These are phyloP conservation scores for Percina caprodes DNA, from an alignment of 2,113 vertebrate genomes.

Conservation along the genomic window DNA sequence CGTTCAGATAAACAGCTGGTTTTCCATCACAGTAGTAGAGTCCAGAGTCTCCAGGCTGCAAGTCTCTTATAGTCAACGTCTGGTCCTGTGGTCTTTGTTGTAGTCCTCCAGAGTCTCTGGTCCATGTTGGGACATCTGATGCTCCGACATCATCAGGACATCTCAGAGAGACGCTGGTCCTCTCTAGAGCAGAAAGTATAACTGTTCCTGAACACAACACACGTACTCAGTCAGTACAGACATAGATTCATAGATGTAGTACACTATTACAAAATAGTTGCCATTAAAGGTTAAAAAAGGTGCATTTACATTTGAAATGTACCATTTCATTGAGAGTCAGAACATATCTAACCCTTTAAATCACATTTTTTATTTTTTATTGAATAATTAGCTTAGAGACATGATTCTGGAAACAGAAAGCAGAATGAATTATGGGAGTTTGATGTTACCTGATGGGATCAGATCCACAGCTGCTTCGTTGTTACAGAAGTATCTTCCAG, in stretches of 20 bases:
- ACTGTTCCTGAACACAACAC: background rate
- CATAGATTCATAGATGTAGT: no score
- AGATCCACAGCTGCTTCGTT: background rate
- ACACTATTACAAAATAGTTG: no score
- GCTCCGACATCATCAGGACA: constrained; percentile 5
- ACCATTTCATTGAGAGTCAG: no score
- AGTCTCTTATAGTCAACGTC: background rate
- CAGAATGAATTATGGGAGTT: background rate
- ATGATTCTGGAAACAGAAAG: background rate
- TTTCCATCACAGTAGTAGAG: constrained; percentile 22
- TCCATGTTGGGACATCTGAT: background rate
- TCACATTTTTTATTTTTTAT: no score
- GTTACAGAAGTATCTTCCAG: constrained; percentile 42
- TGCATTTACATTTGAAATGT: no score
- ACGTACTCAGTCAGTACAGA: no score
- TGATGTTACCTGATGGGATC: constrained; percentile 45
- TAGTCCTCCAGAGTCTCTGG: background rate
- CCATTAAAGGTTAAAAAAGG: no score
- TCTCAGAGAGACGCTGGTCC: background rate
- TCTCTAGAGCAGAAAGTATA: background rate
- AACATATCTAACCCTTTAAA: no score
- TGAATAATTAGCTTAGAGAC: background rate
- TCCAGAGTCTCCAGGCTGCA: background rate
- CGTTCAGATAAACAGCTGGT: background rate
- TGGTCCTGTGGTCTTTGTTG: background rate